Evolutionary conservation across 2,797 vertebrate genomes (phyloP), one percentile per base, ranked within the genome.

Genomic region (Sebastes elongatus): DNA sequence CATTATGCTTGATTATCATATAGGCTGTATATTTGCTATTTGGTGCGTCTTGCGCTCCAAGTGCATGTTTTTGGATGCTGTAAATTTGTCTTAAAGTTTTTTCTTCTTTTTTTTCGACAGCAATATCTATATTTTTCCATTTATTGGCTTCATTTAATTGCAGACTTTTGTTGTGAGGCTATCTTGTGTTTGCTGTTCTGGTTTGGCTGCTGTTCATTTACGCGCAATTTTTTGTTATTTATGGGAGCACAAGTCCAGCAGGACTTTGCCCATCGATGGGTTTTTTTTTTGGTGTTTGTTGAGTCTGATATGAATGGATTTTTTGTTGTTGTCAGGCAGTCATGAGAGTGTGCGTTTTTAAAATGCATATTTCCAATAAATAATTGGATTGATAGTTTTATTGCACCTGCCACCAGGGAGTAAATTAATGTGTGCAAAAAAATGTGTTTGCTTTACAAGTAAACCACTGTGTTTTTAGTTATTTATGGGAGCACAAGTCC

Each of bases 31-130:
- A 64, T 80, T 71, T 70, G 78, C 60, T 86, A 49, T 93, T 52
- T 74, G 73, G 83, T 46, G 90, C 87, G 90, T 89, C 83, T 85
- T 79, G 82, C 81, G 84, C 88, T 77, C 55, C 14, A 71, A 49
- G 77, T 85, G 89, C 71, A 81, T 83, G 83, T 83, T 88, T 88
- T 88, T 86, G 78, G 85, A 88, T 78, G 22, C 46, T 74, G 56
- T 25, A 27, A 42, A 87, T 87, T 78, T 78, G 73, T 78, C 63
- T 78, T 77, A 73, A 94, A 93, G 87, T 93, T 92, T 67, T 71
- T 38, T 14, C 11, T 25, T 57, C 13, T 64, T 23, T 46, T 28
- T 64, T 74, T 55, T 16, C 1, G 20, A 68, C 42, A 42, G 22
- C 69, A 20, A 46, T 70, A 7, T 27, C 2, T 10, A 56, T 10